Evolutionary conservation across 2,888 invertebrate genomes (phyloP).

Genomic region (Habroteleia sp.): DNA sequence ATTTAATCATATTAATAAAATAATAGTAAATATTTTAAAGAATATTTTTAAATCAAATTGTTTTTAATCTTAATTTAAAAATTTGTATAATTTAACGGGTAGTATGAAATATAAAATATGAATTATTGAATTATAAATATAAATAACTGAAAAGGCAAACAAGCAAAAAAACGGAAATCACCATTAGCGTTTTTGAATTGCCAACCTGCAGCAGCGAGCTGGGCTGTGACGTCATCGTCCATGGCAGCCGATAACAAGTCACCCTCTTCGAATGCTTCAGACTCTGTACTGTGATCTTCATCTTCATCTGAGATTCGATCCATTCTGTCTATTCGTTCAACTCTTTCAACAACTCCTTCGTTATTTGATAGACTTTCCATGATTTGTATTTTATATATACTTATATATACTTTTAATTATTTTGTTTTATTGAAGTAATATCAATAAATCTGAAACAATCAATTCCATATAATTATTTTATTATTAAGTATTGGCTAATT

Average conservation of each 20-base stretch:
- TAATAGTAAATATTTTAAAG: no score
- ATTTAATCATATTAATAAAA: no score
- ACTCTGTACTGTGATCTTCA: constrained; percentile 90
- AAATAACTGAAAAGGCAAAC: constrained; percentile 73
- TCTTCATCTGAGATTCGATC: constrained; percentile 86
- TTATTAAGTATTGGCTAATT: no score
- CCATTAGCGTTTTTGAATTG: constrained; percentile 82
- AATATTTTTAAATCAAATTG: not conserved
- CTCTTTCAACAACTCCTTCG: constrained; percentile 43
- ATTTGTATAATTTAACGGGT: constrained; percentile 20
- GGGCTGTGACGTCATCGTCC: constrained; percentile 97
- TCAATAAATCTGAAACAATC: no score
- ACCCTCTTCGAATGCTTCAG: constrained; percentile 89
- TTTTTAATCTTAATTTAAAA: not conserved
- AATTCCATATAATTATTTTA: no score
- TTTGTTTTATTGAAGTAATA: no score
- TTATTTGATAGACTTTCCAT: constrained; percentile 50
- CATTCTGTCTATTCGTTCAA: constrained; percentile 62
- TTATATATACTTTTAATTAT: no score
- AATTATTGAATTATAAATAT: constrained; percentile 66
- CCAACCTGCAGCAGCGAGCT: constrained; percentile 96
- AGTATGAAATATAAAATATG: constrained; percentile 35
- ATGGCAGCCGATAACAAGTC: constrained; percentile 93
- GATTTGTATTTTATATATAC: not conserved
- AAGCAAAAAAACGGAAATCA: constrained; percentile 81